Base-by-base conservation (phyloP, 2,888 invertebrate genomes). In the Parnassius orleans region DNA sequence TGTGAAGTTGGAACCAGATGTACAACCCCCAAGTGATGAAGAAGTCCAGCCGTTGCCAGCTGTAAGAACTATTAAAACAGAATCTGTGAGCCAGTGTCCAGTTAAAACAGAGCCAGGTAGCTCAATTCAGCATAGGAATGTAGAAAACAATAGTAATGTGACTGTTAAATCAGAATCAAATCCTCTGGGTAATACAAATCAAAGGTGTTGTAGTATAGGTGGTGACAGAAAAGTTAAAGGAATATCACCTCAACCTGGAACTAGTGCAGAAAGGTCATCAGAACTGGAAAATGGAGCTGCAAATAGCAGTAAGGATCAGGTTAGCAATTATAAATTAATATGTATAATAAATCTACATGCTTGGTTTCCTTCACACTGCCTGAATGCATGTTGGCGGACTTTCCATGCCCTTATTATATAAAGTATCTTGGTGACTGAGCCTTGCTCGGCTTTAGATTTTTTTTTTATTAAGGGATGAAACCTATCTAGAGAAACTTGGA, bases 221-320 rank as follows among this genome's bases (percentile, higher is more conserved):
- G 83, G 83, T 1, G 87, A 87, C 15, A 75, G 81, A 51, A 70
- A 72, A 46, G 66, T 71, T 2, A 77, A 76, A 46, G 75, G 72
- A 10, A 64, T 69, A 0, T 86, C 89, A 5, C 89, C 90, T 5
- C 89, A 87, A 66, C 90, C 90, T 1, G 87, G 89, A 7, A 79
- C 90, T 1, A 88, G 88, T 67, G 78, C 83, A n/a, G 78, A 76
- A 11, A 71, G 77, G 63, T 64, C 67, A n/a, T 43, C 63, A 12
- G 75, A 72, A 65, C 60, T 72, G 63, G 72, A 75, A 66, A 72
- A 65, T 58, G 66, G 60, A 53, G 41, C 70, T 48, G 41, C 19
- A 15, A 58, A 63, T 46, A 69, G 65, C 47, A 72, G 64, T 62
- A 61, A 68, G 63, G 71, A 71, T 59, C 76, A 79, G 80, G 84